These are phyloP conservation scores for Percopsis transmontana DNA, from an alignment of 2,113 vertebrate genomes.

Conservation along the genomic window DNA sequence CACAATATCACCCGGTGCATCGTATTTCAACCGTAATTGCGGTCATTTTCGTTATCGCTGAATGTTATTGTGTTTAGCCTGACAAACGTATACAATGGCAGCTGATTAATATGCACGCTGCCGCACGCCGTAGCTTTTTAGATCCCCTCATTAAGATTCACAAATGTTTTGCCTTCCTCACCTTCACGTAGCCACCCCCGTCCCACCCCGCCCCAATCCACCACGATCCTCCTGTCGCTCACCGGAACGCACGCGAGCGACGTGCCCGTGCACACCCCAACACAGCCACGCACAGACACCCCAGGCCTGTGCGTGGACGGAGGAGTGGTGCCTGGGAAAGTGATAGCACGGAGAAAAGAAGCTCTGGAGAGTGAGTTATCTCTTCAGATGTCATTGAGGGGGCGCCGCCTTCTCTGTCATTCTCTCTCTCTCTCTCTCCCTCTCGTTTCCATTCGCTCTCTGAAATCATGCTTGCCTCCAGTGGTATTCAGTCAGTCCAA, in stretches of 20 bases:
- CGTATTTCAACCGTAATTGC: constrained; percentile 9
- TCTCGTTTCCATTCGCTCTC: constrained; percentile 70
- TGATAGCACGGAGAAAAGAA: constrained; percentile 73
- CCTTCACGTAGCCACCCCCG: constrained; percentile 42
- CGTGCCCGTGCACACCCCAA: constrained; percentile 9
- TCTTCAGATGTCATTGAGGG: constrained; percentile 73
- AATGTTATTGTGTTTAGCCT: background rate
- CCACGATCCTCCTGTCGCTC: constrained; percentile 63
- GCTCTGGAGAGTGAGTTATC: constrained; percentile 76
- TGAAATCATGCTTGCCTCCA: constrained; percentile 74
- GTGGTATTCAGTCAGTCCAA: constrained; percentile 78
- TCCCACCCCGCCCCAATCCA: constrained; percentile 38
- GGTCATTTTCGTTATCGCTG: background rate
- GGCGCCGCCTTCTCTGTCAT: constrained; percentile 61
- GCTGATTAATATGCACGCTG: constrained; percentile 28
- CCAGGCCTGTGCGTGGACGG: constrained; percentile 59
- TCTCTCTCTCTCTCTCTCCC: constrained; percentile 47
- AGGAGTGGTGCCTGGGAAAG: constrained; percentile 67
- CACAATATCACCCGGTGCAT: background rate
- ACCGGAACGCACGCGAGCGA: constrained; percentile 19
- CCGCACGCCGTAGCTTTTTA: constrained; percentile 29
- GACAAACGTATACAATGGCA: background rate
- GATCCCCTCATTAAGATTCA: constrained; percentile 53
- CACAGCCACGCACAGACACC: constrained; percentile 40
- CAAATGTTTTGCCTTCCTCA: constrained; percentile 48